Percentiles rank a stretch among this genome's conserved stretches.
phyloP scores from a whole-genome alignment of 1,140 invertebrate genomes.

The Chironomus tepperi region DNA sequence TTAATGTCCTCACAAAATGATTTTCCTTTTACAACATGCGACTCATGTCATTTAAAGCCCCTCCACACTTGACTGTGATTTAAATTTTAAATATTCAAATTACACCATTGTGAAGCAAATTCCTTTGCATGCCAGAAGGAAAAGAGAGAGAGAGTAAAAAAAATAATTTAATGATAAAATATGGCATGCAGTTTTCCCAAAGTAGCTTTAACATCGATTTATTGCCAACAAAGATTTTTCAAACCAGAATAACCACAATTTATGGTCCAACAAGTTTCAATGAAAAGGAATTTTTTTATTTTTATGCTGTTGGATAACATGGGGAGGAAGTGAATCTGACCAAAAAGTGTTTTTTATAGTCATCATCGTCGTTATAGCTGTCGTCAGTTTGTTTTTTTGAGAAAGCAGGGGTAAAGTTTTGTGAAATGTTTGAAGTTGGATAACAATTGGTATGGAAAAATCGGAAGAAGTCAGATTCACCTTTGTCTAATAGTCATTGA shows the following conservation, averaged over 20 bases:
- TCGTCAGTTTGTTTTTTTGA: too few species aligned
- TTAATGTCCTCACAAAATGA: background rate
- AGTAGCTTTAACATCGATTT: background rate
- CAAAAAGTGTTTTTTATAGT: too few species aligned
- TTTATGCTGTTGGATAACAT: too few species aligned
- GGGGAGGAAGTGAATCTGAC: too few species aligned
- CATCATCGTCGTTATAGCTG: too few species aligned
- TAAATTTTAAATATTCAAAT: conserved; percentile 10
- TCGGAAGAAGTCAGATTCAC: too few species aligned
- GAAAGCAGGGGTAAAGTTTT: background rate
- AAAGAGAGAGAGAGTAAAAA: background rate
- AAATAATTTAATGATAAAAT: background rate
- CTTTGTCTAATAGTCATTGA: too few species aligned
- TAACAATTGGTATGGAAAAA: too few species aligned
- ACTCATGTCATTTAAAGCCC: background rate
- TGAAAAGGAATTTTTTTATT: too few species aligned
- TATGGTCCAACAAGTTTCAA: background rate
- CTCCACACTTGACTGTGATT: background rate
- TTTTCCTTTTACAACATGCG: background rate
- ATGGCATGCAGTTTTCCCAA: background rate
- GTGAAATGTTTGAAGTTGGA: too few species aligned
- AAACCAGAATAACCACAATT: background rate
- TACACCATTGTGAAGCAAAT: background rate
- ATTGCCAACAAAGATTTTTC: background rate
- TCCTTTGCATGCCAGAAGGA: too few species aligned